phyloP scores from a whole-genome alignment of 2,113 vertebrate species.

The Mormoops blainvillei region DNA sequence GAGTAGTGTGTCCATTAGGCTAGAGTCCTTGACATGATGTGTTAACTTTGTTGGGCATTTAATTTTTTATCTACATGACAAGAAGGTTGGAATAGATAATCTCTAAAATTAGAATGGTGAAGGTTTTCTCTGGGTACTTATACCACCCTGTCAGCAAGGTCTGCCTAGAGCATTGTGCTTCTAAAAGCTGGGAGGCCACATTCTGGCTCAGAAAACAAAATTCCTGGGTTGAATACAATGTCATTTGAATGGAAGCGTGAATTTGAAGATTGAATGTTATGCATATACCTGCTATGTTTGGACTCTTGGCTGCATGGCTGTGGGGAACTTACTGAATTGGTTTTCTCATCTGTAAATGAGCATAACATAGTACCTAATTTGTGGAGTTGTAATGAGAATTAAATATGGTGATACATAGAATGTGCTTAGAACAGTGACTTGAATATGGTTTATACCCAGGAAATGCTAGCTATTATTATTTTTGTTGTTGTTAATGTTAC shows the following conservation, averaged over 20 bases:
- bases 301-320: not conserved
- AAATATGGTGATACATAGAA: not conserved
- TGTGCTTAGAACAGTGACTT: not conserved
- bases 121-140: not conserved
- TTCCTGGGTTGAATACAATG: not conserved
- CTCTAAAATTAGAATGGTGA: not conserved
- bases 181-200: not conserved
- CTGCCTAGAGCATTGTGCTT: not conserved
- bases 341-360: not conserved
- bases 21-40: not conserved
- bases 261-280: not conserved
- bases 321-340: not conserved
- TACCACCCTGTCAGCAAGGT: not conserved
- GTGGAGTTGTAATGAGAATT: not conserved
- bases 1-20: not conserved
- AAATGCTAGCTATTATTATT: not conserved
- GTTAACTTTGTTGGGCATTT: not conserved
- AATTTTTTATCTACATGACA: not conserved
- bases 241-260: not conserved
- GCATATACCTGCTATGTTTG: fast-evolving
- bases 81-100: not conserved
- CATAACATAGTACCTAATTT: not conserved
- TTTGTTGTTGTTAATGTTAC: not conserved
- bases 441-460: not conserved
- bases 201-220: not conserved